Percentiles rank a stretch among this genome's conserved stretches.
These are phyloP conservation scores for Lates japonicus DNA, from an alignment of 2,797 vertebrate species.

Conservation along the genomic window DNA sequence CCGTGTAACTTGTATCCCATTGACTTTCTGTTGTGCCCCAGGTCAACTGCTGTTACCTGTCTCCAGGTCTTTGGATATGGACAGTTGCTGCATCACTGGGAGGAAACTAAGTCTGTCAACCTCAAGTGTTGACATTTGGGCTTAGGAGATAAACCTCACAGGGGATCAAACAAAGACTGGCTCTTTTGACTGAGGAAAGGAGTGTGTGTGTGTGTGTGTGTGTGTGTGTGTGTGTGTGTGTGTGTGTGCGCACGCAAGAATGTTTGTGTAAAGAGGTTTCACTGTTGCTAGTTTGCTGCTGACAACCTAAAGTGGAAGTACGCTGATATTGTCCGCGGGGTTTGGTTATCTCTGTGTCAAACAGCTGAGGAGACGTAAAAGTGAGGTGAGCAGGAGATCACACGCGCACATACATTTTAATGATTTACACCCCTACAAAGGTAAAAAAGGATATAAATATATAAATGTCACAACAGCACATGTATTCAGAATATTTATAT, in stretches of 20 bases:
- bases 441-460: slow-evolving; percentile 6
- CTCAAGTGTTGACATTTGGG: slow-evolving; percentile 78
- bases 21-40: slow-evolving; percentile 67
- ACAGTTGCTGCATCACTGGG: slow-evolving; percentile 61
- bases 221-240: slow-evolving; percentile 14
- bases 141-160: slow-evolving; percentile 80
- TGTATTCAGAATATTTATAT: slow-evolving; percentile 11
- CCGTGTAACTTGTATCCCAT: slow-evolving; percentile 21
- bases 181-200: slow-evolving; percentile 82
- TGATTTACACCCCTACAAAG: slow-evolving; percentile 23
- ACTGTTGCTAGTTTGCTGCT: slow-evolving; percentile 70
- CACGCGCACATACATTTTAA: slow-evolving; percentile 20
- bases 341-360: slow-evolving; percentile 66
- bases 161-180: slow-evolving; percentile 81
- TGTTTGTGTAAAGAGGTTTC: slow-evolving; percentile 75
- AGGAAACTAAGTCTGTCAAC: slow-evolving; percentile 76
- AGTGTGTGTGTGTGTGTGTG: slow-evolving; percentile 42
- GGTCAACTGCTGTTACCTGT: slow-evolving; percentile 69
- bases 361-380: slow-evolving; percentile 51
- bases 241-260: slow-evolving; percentile 52
- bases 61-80: slow-evolving; percentile 56
- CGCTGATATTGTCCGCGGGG: slow-evolving; percentile 79
- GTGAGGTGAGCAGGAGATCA: slow-evolving; percentile 45
- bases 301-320: slow-evolving; percentile 85
- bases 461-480: neutral